phyloP scores from a whole-genome alignment of 2,888 invertebrate species.

The Corbicula japonica region DNA sequence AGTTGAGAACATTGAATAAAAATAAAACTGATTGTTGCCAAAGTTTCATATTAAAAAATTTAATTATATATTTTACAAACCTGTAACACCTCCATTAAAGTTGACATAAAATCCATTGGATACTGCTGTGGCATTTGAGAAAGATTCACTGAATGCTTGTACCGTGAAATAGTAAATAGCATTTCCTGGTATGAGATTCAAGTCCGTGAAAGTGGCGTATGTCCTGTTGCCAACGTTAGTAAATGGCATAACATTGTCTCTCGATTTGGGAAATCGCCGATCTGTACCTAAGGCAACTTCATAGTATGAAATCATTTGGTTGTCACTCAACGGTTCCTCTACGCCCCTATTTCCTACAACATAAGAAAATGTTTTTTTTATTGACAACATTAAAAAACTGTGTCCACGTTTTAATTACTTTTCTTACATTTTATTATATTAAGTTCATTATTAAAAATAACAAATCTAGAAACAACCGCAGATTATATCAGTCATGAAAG shows the following conservation, averaged over 20 bases:
- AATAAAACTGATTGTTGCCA: too few relatives aligned
- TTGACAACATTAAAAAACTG: too few relatives aligned
- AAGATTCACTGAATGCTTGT: constrained; percentile 70
- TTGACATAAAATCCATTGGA: constrained; percentile 78
- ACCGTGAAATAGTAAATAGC: constrained; percentile 77
- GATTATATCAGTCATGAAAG: too few relatives aligned
- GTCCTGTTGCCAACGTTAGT: constrained; percentile 74
- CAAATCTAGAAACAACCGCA: too few relatives aligned
- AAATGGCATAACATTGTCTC: constrained; percentile 75
- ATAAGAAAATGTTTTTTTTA: too few relatives aligned
- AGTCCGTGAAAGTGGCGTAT: constrained; percentile 72
- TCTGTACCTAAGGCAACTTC: constrained; percentile 77
- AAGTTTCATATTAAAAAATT: too few relatives aligned
- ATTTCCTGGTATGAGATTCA: constrained; percentile 66
- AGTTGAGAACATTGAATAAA: too few relatives aligned
- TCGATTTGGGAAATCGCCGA: constrained; percentile 70
- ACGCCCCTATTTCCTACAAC: constrained; percentile 65
- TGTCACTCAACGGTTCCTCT: too few relatives aligned
- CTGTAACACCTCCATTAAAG: constrained; percentile 67
- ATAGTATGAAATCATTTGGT: constrained; percentile 71
- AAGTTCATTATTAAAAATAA: too few relatives aligned
- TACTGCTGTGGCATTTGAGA: constrained; percentile 68
- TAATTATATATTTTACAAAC: too few relatives aligned
- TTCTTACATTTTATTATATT: too few relatives aligned
- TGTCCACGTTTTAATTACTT: too few relatives aligned